A percentile compares a stretch with the other conserved stretches of the same genome.
These are phyloP conservation scores for Rallus crepitans DNA, from an alignment of 2,797 vertebrate species.

Conservation along the genomic window DNA sequence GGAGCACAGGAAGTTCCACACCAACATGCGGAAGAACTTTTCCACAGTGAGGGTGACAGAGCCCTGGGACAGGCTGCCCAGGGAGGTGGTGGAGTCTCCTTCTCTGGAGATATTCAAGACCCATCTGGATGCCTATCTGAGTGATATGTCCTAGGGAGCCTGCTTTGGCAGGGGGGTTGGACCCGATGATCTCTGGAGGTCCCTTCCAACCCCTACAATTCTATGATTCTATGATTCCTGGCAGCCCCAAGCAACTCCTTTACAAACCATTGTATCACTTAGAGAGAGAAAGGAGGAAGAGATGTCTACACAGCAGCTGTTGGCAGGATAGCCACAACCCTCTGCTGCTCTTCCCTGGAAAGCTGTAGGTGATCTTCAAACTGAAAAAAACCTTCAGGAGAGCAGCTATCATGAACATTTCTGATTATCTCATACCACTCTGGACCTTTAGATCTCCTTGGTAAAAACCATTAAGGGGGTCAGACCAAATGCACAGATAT, in stretches of 20 bases:
- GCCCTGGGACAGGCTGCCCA: no score
- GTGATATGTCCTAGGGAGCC: no score
- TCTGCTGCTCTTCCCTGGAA: accelerated
- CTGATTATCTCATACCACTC: background rate
- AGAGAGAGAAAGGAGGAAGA: background rate
- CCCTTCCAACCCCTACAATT: no score
- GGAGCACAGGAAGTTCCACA: no score
- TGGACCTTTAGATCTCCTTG: background rate
- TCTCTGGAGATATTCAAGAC: no score
- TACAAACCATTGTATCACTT: background rate
- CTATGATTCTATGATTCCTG: no score
- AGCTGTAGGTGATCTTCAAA: background rate
- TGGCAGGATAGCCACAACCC: background rate
- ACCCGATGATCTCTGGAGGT: no score
- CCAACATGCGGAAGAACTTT: no score
- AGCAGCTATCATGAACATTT: background rate
- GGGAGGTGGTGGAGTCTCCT: no score
- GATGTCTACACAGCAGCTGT: background rate
- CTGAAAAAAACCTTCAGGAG: background rate
- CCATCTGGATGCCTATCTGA: no score
- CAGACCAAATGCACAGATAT: background rate
- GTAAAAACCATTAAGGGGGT: background rate
- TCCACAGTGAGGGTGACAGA: no score
- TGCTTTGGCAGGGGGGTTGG: no score
- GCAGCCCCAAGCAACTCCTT: background rate